phyloP scores from a whole-genome alignment of 2,113 vertebrate genomes.

The Emydura subglobosa region DNA sequence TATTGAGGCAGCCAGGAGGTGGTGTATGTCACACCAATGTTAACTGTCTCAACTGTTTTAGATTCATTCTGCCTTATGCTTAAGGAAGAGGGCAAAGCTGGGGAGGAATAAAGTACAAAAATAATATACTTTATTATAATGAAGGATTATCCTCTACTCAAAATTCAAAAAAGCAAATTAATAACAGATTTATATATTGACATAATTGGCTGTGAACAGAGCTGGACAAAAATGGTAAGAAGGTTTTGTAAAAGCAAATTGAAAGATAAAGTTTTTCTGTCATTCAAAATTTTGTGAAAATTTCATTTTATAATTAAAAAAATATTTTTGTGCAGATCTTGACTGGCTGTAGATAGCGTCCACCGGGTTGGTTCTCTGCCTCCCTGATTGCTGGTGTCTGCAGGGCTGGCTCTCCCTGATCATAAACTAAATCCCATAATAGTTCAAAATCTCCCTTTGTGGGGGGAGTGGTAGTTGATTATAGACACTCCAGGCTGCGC shows the following conservation, averaged over 20 bases:
- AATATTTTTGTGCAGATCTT: neutral
- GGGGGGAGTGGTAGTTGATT: too few relatives aligned
- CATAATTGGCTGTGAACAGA: neutral
- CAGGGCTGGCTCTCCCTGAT: too few relatives aligned
- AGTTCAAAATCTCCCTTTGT: too few relatives aligned
- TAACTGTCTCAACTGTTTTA: neutral
- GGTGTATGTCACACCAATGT: neutral
- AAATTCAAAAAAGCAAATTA: neutral
- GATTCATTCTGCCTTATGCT: neutral
- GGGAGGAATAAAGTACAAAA: neutral
- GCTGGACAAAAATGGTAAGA: neutral
- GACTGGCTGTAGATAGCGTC: neutral
- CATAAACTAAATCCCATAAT: neutral
- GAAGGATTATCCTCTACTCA: neutral
- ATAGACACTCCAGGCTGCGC: too few relatives aligned
- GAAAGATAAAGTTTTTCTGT: neutral
- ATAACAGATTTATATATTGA: neutral
- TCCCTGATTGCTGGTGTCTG: neutral
- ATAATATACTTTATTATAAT: neutral
- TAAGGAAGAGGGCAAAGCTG: neutral
- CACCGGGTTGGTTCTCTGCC: neutral
- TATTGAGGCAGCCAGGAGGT: neutral
- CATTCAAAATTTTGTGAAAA: neutral
- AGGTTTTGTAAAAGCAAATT: neutral
- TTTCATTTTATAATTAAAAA: neutral